Evolutionary conservation across 2,797 vertebrate species (phyloP).

Genomic region (Rhinatrema bivittatum): DNA sequence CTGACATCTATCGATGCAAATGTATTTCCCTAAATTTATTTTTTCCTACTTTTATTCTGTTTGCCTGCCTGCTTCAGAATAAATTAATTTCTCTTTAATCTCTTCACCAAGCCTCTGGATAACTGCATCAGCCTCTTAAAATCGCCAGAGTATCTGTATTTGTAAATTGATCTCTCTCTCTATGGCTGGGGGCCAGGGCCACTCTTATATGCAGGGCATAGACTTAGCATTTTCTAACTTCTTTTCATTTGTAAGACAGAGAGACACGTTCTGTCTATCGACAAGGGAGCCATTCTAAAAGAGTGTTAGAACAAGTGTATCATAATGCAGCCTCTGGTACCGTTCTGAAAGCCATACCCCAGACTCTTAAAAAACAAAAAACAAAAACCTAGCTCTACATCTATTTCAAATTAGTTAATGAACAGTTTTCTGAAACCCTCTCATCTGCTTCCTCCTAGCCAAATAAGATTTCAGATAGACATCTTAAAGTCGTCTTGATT

Average conservation of each 20-base stretch:
- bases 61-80: conserved; percentile 54
- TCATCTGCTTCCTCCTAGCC: too few relatives aligned
- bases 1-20: neutral
- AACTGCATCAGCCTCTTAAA: conserved; percentile 69
- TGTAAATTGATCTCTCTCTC: conserved; percentile 46
- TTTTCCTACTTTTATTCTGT: conserved; percentile 33
- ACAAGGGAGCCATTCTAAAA: too few relatives aligned
- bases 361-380: too few relatives aligned
- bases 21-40: conserved; percentile 19
- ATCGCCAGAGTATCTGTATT: conserved; percentile 63
- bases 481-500: too few relatives aligned
- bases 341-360: too few relatives aligned
- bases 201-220: conserved; percentile 18
- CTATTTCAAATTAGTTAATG: too few relatives aligned
- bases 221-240: conserved; percentile 5
- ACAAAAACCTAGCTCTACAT: too few relatives aligned
- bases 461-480: too few relatives aligned
- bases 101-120: conserved; percentile 58
- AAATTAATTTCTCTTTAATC: conserved; percentile 73
- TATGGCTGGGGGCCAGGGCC: conserved; percentile 19
- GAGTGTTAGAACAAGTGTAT: too few relatives aligned
- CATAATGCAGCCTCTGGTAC: too few relatives aligned
- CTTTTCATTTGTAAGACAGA: conserved; percentile 7
- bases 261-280: too few relatives aligned
- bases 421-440: too few relatives aligned